Percentiles rank a stretch among this genome's conserved stretches.
Conservation (phyloP, 2,888 invertebrate genomes). For the Phortica magna region DNA sequence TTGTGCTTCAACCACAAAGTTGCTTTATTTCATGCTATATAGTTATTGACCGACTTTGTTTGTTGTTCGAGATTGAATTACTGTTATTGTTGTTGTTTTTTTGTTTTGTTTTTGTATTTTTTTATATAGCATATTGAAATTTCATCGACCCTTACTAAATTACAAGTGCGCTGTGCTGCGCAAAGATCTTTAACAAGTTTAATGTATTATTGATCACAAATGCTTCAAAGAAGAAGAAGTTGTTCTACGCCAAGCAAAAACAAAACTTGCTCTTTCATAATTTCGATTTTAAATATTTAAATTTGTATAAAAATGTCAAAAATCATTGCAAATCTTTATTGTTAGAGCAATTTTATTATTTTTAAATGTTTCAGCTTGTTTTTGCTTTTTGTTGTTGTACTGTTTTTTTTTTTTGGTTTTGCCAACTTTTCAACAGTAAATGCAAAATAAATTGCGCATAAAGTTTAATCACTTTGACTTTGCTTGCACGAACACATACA, state of each 20-base stretch:
- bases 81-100: slow-evolving; percentile 11
- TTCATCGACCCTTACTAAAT: slow-evolving; percentile 20
- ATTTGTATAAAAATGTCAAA: too few relatives aligned
- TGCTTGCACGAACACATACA: slow-evolving; percentile 44
- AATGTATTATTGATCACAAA: too few relatives aligned
- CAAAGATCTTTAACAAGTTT: neutral
- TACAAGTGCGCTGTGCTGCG: neutral
- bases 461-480: slow-evolving; percentile 76
- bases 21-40: slow-evolving; percentile 34
- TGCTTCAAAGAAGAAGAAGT: neutral
- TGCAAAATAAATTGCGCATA: slow-evolving; percentile 76
- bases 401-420: neutral
- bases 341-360: too few relatives aligned
- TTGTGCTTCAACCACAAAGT: neutral
- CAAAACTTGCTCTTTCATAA: neutral
- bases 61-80: slow-evolving; percentile 22
- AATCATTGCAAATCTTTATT: too few relatives aligned
- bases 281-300: neutral
- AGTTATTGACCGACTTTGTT: slow-evolving; percentile 69
- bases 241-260: neutral
- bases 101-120: neutral
- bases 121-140: neutral
- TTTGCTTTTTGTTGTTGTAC: slow-evolving; percentile 2
- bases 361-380: neutral
- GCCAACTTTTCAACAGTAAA: slow-evolving; percentile 44